phyloP scores from a whole-genome alignment of 2,888 invertebrate species.

The Actias luna region DNA sequence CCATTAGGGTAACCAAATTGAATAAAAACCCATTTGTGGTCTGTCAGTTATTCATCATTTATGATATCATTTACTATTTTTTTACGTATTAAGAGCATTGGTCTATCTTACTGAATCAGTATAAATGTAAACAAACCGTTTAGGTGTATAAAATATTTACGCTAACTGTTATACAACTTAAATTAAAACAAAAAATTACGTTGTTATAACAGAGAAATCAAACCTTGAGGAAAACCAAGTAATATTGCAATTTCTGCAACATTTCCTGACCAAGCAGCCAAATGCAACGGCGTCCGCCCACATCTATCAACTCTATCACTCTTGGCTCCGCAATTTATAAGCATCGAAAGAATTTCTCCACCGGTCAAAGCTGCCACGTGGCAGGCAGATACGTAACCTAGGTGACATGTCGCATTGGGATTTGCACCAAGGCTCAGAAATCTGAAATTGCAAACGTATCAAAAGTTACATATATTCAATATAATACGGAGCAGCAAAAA shows the following conservation, averaged over 20 bases:
- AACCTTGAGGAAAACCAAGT: conserved; percentile 39
- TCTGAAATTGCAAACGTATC: conserved; percentile 25
- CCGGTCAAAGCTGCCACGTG: conserved; percentile 57
- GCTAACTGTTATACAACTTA: too few relatives aligned
- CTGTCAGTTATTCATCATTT: too few relatives aligned
- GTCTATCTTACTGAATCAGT: too few relatives aligned
- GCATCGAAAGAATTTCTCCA: conserved; percentile 43
- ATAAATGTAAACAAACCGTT: too few relatives aligned
- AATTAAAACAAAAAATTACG: too few relatives aligned
- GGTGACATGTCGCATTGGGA: conserved; percentile 37
- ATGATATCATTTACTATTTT: too few relatives aligned
- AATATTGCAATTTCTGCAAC: conserved; percentile 41
- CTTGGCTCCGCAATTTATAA: conserved; percentile 46
- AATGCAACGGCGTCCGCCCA: conserved; percentile 61
- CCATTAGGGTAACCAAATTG: too few relatives aligned
- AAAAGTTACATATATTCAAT: neutral
- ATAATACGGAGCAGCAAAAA: neutral
- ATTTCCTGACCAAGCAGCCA: conserved; percentile 56
- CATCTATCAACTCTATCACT: conserved; percentile 44
- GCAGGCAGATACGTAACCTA: conserved; percentile 32
- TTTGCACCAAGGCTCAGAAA: conserved; percentile 37
- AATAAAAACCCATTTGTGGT: too few relatives aligned
- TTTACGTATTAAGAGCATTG: too few relatives aligned
- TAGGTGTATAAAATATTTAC: too few relatives aligned
- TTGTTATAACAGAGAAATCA: neutral